Base-by-base conservation (phyloP, 2,113 vertebrate species). In the Lampris megalopsis region DNA sequence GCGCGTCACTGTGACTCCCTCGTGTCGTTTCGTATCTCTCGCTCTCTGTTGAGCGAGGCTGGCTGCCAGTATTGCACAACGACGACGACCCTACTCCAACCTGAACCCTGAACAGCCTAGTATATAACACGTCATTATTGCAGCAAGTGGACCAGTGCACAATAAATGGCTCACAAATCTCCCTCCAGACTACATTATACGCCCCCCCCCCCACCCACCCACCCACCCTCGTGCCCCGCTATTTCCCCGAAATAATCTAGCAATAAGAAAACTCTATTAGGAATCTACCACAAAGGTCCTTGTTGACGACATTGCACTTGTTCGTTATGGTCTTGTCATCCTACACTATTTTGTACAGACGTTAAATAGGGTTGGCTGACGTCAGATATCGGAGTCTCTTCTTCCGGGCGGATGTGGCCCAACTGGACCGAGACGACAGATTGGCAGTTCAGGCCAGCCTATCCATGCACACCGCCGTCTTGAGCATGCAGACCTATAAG, bases 11-110 rank as follows among this genome's bases (percentile, higher is more conserved):
- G 79, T 75, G 80, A 75, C 81, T 73, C 84, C 73, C 64, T 61
- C 81, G 24, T 24, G 24, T 24, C 24, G 24, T 67, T 49, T 70
- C 64, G 80, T 71, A 36, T 86, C 63, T 78, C 43, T 67, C 52
- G 56, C 57, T 73, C 69, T 75, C 67, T 45, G 45, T 78, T 81
- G 50, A 65, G 65, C 54, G 52, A 59, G 38, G 49, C 65, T 64
- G 80, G 79, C 81, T 83, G 77, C 70, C 74, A 79, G 71, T 62
- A 81, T 91, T 90, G 87, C 75, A 79, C 80, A 87, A 70, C 45
- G n/a, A 45, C 74, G 75, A 72, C 10, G 54, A 57, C 54, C 47
- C 64, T 48, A 69, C 54, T 60, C 40, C 63, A 77, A 60, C 64
- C 42, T 69, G 62, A 82, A 56, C 58, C 77, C 70, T 73, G 65